phyloP scores from a whole-genome alignment of 23 tunicate genomes.

The Clavelina lepadiformis region DNA sequence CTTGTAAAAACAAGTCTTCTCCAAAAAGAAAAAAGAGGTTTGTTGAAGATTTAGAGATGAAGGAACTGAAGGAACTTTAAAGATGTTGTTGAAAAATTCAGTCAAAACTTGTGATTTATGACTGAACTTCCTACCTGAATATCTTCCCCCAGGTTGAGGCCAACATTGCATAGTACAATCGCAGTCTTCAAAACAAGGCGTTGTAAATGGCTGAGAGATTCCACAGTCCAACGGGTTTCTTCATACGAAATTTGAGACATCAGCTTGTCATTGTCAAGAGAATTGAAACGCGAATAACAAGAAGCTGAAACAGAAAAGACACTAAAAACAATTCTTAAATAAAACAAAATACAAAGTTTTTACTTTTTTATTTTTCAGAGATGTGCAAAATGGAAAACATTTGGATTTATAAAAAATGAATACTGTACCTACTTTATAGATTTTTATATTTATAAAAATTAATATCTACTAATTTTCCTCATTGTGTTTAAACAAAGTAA shows the following conservation, averaged over 20 bases:
- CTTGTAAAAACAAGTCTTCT: not conserved
- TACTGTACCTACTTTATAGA: no score
- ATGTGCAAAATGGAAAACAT: not conserved
- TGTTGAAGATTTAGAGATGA: not conserved
- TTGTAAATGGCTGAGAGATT: conserved; percentile 55
- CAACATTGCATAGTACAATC: conserved; percentile 51
- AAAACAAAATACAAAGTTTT: not conserved
- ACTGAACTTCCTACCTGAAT: conserved; percentile 31
- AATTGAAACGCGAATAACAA: conserved; percentile 11
- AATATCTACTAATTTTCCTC: no score
- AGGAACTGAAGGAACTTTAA: no score
- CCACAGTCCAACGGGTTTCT: conserved; percentile 48
- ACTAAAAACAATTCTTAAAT: no score
- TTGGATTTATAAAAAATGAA: no score
- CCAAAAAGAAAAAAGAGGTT: not conserved
- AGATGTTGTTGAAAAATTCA: no score
- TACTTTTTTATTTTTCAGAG: not conserved
- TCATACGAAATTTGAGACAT: conserved; percentile 58
- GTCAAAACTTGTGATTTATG: no score
- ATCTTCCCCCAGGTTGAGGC: conserved; percentile 27
- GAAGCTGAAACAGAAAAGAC: conserved; percentile 3
- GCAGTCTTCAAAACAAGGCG: conserved; percentile 48
- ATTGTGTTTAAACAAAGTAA: no score
- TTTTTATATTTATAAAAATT: no score
- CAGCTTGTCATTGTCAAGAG: conserved; percentile 50